Percentiles rank a stretch among this genome's conserved stretches.
These are phyloP conservation scores for Crossaster papposus DNA, from an alignment of 53 echinoderm and acorn worm genomes.

Conservation along the genomic window DNA sequence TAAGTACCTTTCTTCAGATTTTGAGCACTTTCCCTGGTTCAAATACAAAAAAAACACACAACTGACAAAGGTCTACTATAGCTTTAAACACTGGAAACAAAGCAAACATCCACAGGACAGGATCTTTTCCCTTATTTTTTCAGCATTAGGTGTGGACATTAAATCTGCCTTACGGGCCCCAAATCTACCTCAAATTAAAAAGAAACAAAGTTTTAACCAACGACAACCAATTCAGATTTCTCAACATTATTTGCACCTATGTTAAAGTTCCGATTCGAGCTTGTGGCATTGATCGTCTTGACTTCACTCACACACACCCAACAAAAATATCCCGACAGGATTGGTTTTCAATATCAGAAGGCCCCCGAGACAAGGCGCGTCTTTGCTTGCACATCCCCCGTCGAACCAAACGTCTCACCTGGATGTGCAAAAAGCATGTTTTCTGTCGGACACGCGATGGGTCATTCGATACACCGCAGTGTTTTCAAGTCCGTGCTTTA, in stretches of 20 bases:
- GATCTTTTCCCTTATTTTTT: too few relatives aligned
- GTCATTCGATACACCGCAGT: neutral
- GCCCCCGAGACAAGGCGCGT: neutral
- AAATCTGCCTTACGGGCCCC: neutral
- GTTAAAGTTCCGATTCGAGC: neutral
- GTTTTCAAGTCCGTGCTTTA: neutral
- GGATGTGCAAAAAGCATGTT: constrained; percentile 2
- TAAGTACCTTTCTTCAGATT: too few relatives aligned
- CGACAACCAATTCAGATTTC: neutral
- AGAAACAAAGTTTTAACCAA: neutral
- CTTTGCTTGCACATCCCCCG: neutral
- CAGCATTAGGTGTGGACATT: neutral
- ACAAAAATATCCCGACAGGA: neutral
- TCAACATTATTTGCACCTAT: neutral
- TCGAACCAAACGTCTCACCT: too few relatives aligned
- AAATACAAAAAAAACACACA: too few relatives aligned
- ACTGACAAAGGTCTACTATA: too few relatives aligned
- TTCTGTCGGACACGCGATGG: neutral
- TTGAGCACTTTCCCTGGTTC: too few relatives aligned
- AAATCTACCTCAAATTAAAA: neutral
- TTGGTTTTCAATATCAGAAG: neutral
- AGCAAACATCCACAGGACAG: too few relatives aligned
- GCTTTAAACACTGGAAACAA: too few relatives aligned
- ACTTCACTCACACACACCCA: neutral
- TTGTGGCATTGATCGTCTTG: neutral